These are phyloP conservation scores for Operophtera brumata DNA, from an alignment of 2,888 invertebrate genomes.

Conservation along the genomic window DNA sequence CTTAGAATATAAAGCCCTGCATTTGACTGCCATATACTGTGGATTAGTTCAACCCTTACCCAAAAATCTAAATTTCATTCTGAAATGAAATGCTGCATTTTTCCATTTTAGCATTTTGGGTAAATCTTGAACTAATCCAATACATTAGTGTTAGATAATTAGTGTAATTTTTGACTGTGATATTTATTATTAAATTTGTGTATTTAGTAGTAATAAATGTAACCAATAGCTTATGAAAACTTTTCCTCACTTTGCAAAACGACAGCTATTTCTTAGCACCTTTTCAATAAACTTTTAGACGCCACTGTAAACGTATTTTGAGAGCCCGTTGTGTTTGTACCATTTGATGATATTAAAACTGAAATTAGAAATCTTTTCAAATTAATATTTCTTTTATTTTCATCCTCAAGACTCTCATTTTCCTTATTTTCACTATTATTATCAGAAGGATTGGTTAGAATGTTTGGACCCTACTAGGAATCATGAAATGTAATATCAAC, in stretches of 20 bases:
- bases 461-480: slow-evolving; percentile 16
- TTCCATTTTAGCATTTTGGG: neutral
- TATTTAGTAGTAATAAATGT: slow-evolving; percentile 71
- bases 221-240: slow-evolving; percentile 49
- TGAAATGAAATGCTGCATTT: neutral
- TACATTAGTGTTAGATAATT: slow-evolving; percentile 66
- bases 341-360: slow-evolving; percentile 46
- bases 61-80: neutral
- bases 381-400: slow-evolving; percentile 50
- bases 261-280: slow-evolving; percentile 40
- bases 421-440: too few species aligned
- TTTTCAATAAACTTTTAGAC: slow-evolving; percentile 39
- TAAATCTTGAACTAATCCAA: slow-evolving; percentile 32
- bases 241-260: slow-evolving; percentile 37
- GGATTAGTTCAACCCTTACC: slow-evolving; percentile 9
- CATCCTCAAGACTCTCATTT: slow-evolving; percentile 10
- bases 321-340: slow-evolving; percentile 62
- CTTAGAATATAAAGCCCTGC: slow-evolving; percentile 53
- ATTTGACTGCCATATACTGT: slow-evolving; percentile 66
- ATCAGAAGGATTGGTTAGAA: neutral
- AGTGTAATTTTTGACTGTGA: slow-evolving; percentile 80
- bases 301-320: slow-evolving; percentile 62
- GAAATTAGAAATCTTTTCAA: slow-evolving; percentile 66
- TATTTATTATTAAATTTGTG: slow-evolving; percentile 78
- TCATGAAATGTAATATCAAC: slow-evolving; percentile 23